Percentiles rank a stretch among this genome's conserved stretches.
phyloP scores from a whole-genome alignment of 1,140 invertebrate species.

The Eurytemora carolleeae region DNA sequence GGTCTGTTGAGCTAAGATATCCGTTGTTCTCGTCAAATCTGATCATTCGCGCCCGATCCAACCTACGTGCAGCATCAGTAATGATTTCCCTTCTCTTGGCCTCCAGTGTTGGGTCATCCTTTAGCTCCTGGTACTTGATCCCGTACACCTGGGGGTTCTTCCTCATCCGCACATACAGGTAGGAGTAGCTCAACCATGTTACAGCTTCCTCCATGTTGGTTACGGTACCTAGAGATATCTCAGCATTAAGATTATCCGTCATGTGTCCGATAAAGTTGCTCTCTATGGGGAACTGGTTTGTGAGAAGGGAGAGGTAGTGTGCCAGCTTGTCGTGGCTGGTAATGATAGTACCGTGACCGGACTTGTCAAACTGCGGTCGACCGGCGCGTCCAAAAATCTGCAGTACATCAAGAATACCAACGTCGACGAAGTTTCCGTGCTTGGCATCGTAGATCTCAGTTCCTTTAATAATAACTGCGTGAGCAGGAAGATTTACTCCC shows the following conservation, averaged over 20 bases:
- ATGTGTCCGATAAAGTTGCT: conserved; percentile 81
- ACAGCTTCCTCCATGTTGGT: conserved; percentile 87
- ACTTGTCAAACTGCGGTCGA: conserved; percentile 71
- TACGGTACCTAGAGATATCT: conserved; percentile 60
- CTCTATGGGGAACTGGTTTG: conserved; percentile 94
- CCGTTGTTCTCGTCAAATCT: conserved; percentile 63
- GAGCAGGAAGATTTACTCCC: conserved; percentile 97
- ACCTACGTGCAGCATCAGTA: conserved; percentile 47
- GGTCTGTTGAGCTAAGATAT: conserved; percentile 50
- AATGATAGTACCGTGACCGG: conserved; percentile 86
- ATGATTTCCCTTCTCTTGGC: conserved; percentile 51
- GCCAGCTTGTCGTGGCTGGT: conserved; percentile 76
- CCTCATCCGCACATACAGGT: conserved; percentile 79
- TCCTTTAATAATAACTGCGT: conserved; percentile 92
- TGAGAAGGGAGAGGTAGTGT: conserved; percentile 81
- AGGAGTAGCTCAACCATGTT: conserved; percentile 93
- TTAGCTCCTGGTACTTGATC: conserved; percentile 42
- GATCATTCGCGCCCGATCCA: conserved; percentile 88
- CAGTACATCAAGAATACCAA: conserved; percentile 89
- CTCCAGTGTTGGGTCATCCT: conserved; percentile 55
- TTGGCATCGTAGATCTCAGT: conserved; percentile 96
- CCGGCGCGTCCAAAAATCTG: conserved; percentile 99
- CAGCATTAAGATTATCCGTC: conserved; percentile 93
- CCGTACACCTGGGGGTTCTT: conserved; percentile 83
- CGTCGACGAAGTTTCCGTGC: conserved; percentile 76